Evolutionary conservation across 2,797 vertebrate genomes (phyloP).

Genomic region (Malurus leucopterus): DNA sequence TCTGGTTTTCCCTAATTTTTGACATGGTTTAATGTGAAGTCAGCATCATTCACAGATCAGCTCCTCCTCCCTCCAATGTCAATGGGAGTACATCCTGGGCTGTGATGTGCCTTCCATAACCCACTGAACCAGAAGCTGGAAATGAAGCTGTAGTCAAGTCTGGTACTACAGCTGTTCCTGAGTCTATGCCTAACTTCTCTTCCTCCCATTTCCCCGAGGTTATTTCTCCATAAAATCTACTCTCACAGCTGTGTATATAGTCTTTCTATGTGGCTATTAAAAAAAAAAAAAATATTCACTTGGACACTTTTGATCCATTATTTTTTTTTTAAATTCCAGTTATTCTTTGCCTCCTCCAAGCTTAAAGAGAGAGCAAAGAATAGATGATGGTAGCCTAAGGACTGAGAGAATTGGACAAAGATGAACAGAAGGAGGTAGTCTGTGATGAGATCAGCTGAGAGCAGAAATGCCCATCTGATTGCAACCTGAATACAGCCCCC

Average conservation of each 20-base stretch:
- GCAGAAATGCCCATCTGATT: neutral
- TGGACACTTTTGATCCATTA: neutral
- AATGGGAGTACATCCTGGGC: neutral
- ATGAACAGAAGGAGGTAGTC: neutral
- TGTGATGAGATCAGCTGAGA: neutral
- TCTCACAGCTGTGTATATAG: neutral
- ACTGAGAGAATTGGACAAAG: neutral
- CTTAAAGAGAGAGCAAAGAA: neutral
- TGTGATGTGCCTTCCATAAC: neutral
- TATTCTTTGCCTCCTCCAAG: neutral
- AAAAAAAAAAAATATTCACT: neutral
- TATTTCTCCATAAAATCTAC: neutral
- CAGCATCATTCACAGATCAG: neutral
- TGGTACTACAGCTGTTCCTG: neutral
- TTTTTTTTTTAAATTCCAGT: neutral
- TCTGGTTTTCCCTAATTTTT: neutral
- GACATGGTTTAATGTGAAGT: neutral
- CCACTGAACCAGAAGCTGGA: neutral
- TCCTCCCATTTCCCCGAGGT: neutral
- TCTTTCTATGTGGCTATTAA: neutral
- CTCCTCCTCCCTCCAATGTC: neutral
- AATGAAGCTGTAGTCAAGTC: neutral
- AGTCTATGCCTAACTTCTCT: neutral
- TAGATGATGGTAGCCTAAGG: neutral
- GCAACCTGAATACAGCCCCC: neutral